Conservation (phyloP, 2,797 vertebrate genomes). For the Jordanella pulchra region DNA sequence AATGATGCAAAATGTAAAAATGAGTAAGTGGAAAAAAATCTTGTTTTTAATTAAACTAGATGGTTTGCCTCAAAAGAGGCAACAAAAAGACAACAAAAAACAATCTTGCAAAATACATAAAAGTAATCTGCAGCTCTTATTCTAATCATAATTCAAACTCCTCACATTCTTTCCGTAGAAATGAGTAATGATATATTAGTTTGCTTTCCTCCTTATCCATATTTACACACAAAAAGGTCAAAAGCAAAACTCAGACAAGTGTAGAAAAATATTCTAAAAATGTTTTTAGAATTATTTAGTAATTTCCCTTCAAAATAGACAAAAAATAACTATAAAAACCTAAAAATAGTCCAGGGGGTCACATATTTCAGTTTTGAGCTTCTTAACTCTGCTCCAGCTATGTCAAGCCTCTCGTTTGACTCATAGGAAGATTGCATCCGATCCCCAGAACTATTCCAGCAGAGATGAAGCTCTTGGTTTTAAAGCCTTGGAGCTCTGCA, state of each 20-base stretch:
- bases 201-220: neutral
- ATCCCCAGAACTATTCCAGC: conserved; percentile 13
- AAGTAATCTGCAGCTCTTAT: neutral
- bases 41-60: neutral
- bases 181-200: neutral
- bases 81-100: neutral
- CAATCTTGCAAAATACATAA: neutral
- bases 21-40: neutral
- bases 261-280: conserved; percentile 7
- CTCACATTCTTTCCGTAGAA: neutral
- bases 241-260: neutral
- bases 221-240: neutral
- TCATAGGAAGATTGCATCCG: neutral
- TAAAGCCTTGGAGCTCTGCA: conserved; percentile 16
- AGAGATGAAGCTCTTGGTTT: conserved; percentile 29
- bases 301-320: neutral
- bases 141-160: neutral
- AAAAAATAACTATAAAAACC: neutral
- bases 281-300: neutral
- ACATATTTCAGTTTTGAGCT: neutral
- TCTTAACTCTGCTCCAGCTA: neutral
- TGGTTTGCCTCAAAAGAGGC: neutral
- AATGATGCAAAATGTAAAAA: neutral
- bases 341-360: too few species aligned
- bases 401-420: neutral